Evolutionary conservation across 2,888 invertebrate species (phyloP), one percentile per base, ranked within the genome.

Genomic region (Athalia circularis): DNA sequence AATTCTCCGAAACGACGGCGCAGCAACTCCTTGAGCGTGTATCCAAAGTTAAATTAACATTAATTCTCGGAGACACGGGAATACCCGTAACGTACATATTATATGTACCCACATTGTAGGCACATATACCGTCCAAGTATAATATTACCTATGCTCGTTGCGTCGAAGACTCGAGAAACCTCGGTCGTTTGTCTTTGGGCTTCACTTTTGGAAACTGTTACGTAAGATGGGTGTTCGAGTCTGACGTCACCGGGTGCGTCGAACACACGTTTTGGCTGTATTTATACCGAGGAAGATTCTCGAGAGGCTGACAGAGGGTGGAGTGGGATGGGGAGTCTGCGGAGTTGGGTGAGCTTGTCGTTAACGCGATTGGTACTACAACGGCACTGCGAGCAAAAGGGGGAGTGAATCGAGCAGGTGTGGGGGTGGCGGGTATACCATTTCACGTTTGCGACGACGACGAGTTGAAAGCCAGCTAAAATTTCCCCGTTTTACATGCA

Each of bases 281-380:
- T 29, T 29, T 29, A 29, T 29, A 29, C 29, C 29, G 3, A 3
- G 54, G 54, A 3, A 54, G n/a, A 54, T 3, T 54, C n/a, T 54
- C 54, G 54, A 2, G 29, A 29, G 29, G 29, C 2, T 29, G 29
- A 2, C 2, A 29, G 29, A 29, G 29, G 29, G 29, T 29, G 29
- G 29, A 29, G 29, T 29, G 29, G 29, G 29, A 29, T 29, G 29
- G 29, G 29, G 29, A 47, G 65, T 15, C 1, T 45, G 13, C 59
- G 52, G 59, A 43, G 75, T 64, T 50, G 50, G 54, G 62, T 75
- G 48, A 47, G 75, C 48, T 75, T 75, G 61, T 29, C 75, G 75
- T 75, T 75, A 64, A 64, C 75, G 59, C 48, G 62, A 75, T 75
- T 75, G 75, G 75, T 45, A 59, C 72, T 43, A 68, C 52, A 72